These are phyloP conservation scores for Parasteatoda lunata DNA, from an alignment of 2,888 invertebrate species.

Conservation along the genomic window DNA sequence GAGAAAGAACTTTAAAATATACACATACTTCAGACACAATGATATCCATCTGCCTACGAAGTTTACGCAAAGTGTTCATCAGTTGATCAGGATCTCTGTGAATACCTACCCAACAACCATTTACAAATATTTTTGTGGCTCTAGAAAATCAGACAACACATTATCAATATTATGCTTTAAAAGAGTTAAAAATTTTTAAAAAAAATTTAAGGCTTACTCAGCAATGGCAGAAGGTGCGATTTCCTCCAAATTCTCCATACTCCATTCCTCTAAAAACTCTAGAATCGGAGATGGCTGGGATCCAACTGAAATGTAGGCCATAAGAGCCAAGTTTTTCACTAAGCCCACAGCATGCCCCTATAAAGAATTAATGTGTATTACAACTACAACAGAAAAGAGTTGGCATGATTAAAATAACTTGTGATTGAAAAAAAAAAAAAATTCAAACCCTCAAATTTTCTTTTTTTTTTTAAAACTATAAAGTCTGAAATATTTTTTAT, in stretches of 20 bases:
- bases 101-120: slow-evolving; percentile 99
- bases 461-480: too few relatives aligned
- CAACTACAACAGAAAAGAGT: background rate
- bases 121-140: slow-evolving; percentile 99
- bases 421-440: background rate
- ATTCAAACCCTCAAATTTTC: too few relatives aligned
- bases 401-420: background rate
- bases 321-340: slow-evolving; percentile 98
- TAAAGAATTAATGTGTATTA: slow-evolving; percentile 3
- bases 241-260: slow-evolving; percentile 99
- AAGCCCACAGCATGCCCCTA: slow-evolving; percentile 82
- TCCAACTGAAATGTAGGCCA: slow-evolving; percentile 99
- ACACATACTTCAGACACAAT: slow-evolving; percentile 92
- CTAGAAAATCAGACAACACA: slow-evolving; percentile 71
- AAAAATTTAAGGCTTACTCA: slow-evolving; percentile 76
- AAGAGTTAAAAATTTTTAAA: background rate
- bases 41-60: slow-evolving; percentile 99
- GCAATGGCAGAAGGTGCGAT: slow-evolving; percentile 99
- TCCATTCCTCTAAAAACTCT: slow-evolving; percentile 99
- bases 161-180: background rate
- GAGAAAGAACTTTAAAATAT: background rate
- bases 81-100: slow-evolving; percentile 99
- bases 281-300: slow-evolving; percentile 99
- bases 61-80: slow-evolving; percentile 96
- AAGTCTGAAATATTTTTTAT: too few relatives aligned